Evolutionary conservation across 2,797 vertebrate species (phyloP), one percentile per base, ranked within the genome.

Genomic region (Peromyscus attwateri): DNA sequence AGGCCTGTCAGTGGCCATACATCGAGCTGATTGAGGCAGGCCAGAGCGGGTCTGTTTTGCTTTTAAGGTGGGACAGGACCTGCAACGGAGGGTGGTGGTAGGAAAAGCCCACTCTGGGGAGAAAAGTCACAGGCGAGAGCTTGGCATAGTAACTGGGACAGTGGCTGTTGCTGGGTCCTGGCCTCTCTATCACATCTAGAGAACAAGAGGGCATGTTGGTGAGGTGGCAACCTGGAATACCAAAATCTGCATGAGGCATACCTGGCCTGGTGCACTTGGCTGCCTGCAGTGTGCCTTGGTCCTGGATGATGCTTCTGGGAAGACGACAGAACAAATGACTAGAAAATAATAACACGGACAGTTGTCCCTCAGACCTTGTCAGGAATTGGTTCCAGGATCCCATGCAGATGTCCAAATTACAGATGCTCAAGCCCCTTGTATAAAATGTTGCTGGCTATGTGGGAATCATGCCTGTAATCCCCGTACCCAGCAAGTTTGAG

Each of bases 221-320:
- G 83, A 83, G 70, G 40, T 46, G 46, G 62, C 27, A 91, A 49
- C 34, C 49, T 0, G 4, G 55, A 87, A 21, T 3, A 25, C 19
- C 66, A 46, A 62, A 17, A 3, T 29, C 23, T 46, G 9, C 0
- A 0, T 57, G 60, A 76, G 60, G 27, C 3, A 5, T 29, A 43
- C 55, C n/a, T 9, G 3, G 14, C 17, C 4, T 3, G 27, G 60
- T 10, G 49, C 23, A 49, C 31, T 12, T 1, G 5, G 31, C 37
- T 40, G 68, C 52, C 34, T 49, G 31, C 37, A 49, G 6, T 1
- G 6, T 14, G 23, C 37, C 76, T 82, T 27, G 55, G 31, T n/a
- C 16, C 52, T 10, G 19, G 37, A 49, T 6, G 34, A 27, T 27
- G 12, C 29, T 71, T 55, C 23, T 34, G 11, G 25, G 46, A 84